phyloP scores from a whole-genome alignment of 2,113 vertebrate species.

The Rhea americana region DNA sequence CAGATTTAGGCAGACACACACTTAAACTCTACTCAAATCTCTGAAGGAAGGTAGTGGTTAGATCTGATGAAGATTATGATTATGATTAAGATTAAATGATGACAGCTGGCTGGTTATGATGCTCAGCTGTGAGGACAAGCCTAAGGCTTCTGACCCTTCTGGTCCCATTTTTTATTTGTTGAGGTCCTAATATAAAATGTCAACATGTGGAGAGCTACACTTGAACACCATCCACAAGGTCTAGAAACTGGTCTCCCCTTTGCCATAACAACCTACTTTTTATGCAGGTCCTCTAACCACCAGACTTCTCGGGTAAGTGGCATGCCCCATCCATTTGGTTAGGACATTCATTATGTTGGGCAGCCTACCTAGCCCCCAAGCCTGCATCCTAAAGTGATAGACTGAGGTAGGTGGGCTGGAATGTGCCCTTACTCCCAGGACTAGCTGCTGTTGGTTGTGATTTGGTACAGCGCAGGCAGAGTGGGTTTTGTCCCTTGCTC shows the following conservation, averaged over 20 bases:
- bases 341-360: neutral
- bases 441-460: neutral
- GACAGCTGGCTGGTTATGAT: neutral
- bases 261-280: neutral
- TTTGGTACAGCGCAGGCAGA: neutral
- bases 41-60: neutral
- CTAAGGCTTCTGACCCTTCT: neutral
- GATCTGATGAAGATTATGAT: neutral
- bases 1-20: neutral
- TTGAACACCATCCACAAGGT: neutral
- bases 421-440: neutral
- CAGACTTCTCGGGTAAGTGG: neutral
- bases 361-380: neutral
- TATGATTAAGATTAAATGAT: neutral
- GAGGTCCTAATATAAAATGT: neutral
- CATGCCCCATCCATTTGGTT: neutral
- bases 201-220: neutral
- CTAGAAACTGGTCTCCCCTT: neutral
- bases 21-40: neutral
- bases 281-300: neutral
- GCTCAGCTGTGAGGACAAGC: neutral
- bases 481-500: neutral
- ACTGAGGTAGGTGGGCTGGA: neutral
- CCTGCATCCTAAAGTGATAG: neutral
- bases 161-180: neutral